Conservation (phyloP, 2,888 invertebrate species). For the Idaea aversata region DNA sequence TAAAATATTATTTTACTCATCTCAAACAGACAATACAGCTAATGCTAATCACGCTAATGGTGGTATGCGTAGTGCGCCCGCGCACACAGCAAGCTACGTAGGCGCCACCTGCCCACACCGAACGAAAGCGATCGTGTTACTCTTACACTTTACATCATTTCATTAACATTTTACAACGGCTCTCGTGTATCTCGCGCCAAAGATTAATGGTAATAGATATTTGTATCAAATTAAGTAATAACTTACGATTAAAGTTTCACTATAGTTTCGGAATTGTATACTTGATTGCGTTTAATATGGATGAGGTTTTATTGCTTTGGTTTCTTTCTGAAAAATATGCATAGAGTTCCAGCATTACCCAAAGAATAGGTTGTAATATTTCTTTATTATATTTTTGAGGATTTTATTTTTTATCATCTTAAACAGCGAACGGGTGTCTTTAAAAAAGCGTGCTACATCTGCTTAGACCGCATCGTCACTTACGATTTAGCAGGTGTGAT, state of each 20-base stretch:
- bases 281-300: slow-evolving; percentile 4
- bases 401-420: no score
- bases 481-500: no score
- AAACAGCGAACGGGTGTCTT: no score
- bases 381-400: no score
- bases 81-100: slow-evolving; percentile 36
- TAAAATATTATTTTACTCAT: neutral
- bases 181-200: slow-evolving; percentile 39
- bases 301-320: neutral
- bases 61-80: slow-evolving; percentile 12
- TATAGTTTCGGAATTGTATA: slow-evolving; percentile 15
- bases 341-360: no score
- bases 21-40: neutral
- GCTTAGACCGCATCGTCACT: no score
- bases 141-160: slow-evolving; percentile 42
- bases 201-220: slow-evolving; percentile 36
- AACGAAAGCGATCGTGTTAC: slow-evolving; percentile 39
- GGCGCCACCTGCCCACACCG: slow-evolving; percentile 59
- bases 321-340: neutral
- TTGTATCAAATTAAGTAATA: slow-evolving; percentile 30
- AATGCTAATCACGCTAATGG: slow-evolving; percentile 1
- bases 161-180: slow-evolving; percentile 49
- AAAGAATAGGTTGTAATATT: slow-evolving; percentile 6
- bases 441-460: no score
- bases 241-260: slow-evolving; percentile 23